These are phyloP conservation scores for Erannis defoliaria DNA, from an alignment of 2,888 invertebrate species.

Conservation along the genomic window DNA sequence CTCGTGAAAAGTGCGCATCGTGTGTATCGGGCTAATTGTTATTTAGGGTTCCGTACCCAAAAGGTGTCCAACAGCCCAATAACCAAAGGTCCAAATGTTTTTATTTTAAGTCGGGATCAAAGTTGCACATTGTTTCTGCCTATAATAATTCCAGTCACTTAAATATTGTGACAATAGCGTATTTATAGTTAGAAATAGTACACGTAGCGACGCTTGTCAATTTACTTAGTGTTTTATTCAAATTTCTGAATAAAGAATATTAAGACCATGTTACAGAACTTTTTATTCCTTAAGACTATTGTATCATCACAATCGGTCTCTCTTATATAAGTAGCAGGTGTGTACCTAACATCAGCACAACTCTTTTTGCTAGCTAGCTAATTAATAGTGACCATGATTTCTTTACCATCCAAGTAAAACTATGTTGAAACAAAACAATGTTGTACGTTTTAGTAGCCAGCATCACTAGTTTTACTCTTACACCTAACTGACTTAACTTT, in stretches of 20 bases:
- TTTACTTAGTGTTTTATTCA: constrained; percentile 35
- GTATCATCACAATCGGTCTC: not conserved
- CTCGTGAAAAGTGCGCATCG: not conserved
- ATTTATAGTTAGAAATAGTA: constrained; percentile 19
- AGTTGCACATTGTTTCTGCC: constrained; percentile 8
- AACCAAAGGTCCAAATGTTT: not conserved
- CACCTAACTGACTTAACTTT: too few relatives aligned
- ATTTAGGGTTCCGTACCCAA: too few relatives aligned
- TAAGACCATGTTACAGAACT: constrained; percentile 9
- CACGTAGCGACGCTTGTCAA: constrained; percentile 38
- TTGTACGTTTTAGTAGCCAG: too few relatives aligned
- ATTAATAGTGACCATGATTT: too few relatives aligned
- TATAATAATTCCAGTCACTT: constrained; percentile 9
- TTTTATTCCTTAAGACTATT: not conserved
- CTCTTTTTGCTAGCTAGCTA: too few relatives aligned
- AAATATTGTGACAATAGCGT: constrained; percentile 30
- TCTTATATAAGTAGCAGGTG: too few relatives aligned
- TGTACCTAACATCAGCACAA: too few relatives aligned
- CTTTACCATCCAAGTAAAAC: too few relatives aligned
- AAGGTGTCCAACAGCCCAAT: too few relatives aligned
- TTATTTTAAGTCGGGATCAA: constrained; percentile 18
- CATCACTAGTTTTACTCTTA: too few relatives aligned
- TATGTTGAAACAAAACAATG: too few relatives aligned
- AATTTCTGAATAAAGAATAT: constrained; percentile 39
- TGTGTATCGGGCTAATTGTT: too few relatives aligned